Conservation (phyloP, 2,888 invertebrate species). For the Clanis bilineata region DNA sequence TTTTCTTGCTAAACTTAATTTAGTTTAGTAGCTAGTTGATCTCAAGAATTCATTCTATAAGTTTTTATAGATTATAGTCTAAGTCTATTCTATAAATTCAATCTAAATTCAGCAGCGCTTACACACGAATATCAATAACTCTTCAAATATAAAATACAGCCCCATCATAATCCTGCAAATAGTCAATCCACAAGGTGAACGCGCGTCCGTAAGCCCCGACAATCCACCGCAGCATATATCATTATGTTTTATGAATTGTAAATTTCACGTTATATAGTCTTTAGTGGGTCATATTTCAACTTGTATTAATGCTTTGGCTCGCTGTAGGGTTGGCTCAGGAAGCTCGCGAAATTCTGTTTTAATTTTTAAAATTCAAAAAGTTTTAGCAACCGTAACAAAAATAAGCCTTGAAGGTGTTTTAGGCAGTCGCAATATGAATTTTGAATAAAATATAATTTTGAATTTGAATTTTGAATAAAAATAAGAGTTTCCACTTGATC, state of each 20-base stretch:
- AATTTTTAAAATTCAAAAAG: not conserved
- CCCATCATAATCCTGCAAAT: slow-evolving; percentile 5
- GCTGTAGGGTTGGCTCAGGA: slow-evolving; percentile 55
- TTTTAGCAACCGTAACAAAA: no score
- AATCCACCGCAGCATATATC: slow-evolving; percentile 52
- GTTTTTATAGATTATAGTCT: no score
- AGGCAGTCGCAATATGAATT: no score
- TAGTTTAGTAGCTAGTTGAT: no score
- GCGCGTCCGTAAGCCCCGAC: slow-evolving; percentile 10
- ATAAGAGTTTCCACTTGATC: no score
- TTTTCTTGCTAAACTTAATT: no score
- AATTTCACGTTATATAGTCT: slow-evolving; percentile 79
- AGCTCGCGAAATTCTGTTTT: not conserved
- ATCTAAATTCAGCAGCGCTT: not conserved
- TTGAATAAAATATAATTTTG: no score
- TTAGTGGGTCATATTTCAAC: slow-evolving; percentile 76
- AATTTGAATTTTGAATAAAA: no score
- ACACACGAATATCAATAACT: not conserved
- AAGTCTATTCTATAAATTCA: not conserved
- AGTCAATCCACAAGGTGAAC: slow-evolving; percentile 16
- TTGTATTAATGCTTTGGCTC: slow-evolving; percentile 65
- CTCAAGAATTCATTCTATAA: no score
- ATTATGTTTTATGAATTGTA: slow-evolving; percentile 80
- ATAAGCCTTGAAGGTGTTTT: no score
- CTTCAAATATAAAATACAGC: not conserved